Evolutionary conservation across 2,888 invertebrate genomes (phyloP), one percentile per base, ranked within the genome.

Genomic region (Chloroclysta siterata): DNA sequence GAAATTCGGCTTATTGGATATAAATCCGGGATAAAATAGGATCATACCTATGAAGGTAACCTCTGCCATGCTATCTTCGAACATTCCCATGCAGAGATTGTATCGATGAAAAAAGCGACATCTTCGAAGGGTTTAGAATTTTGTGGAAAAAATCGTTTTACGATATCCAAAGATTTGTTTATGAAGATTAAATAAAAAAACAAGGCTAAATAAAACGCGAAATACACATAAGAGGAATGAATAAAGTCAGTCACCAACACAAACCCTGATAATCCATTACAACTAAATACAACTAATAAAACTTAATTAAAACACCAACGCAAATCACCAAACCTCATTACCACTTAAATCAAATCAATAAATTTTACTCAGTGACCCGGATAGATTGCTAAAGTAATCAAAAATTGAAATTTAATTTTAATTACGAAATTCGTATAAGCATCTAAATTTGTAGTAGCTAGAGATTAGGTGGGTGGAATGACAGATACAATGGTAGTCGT

Each of bases 21-120:
- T 87, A 86, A 85, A 88, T 85, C 85, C 84, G 75, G 85, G 83
- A 84, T 87, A 81, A 85, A 87, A 84, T 83, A 76, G 83, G 85
- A 84, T 87, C 82, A 81, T 81, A 82, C 79, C 82, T 82, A 80
- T 81, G 71, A 68, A 75, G 73, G 72, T 74, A 72, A 71, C 73
- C 69, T 72, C 60, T 72, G 55, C 44, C 59, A 50, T 57, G 65
- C 58, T 15, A 54, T 60, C 56, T 50, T 41, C 54, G 60, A 53
- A 50, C 58, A 65, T 58, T 65, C 54, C 54, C 44, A 61, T 65
- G 54, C 61, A 65, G 58, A 48, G 41, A 61, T 53, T 52, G 65
- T 61, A 55, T 59, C 51, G 54, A 55, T 54, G 65, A 36, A 44
- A 46, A 61, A 57, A 42, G 59, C 17, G 53, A 51, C 48, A 57